A percentile compares a stretch with the other conserved stretches of the same genome.
Evolutionary conservation across 2,888 invertebrate genomes (phyloP).

Genomic region (Hyposoter dolosus): DNA sequence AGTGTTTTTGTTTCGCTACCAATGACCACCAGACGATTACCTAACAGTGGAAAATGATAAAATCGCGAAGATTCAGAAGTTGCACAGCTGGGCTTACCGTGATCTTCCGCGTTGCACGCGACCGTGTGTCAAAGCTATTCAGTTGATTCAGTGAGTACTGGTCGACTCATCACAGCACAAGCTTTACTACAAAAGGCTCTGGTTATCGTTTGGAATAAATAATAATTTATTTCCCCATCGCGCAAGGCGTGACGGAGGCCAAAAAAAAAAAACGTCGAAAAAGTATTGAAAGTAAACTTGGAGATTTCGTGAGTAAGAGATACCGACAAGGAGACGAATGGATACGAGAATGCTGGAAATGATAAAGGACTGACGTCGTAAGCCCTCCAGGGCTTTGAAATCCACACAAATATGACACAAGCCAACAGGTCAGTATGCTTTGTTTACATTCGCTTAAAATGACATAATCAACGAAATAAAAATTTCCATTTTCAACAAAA

Average conservation of each 20-base stretch:
- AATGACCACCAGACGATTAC: too few species aligned
- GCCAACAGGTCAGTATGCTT: conserved; percentile 80
- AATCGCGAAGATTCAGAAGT: too few species aligned
- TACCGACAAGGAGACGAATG: background rate
- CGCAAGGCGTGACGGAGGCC: conserved; percentile 15
- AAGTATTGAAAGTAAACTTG: conserved; percentile 6
- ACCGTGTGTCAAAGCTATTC: conserved; percentile 8
- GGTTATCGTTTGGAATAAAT: conserved; percentile 19
- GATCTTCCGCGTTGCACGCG: background rate
- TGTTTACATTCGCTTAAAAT: conserved; percentile 70
- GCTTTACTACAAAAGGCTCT: conserved; percentile 45
- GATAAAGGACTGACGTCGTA: conserved; percentile 56
- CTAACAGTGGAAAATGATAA: too few species aligned
- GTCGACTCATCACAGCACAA: conserved; percentile 24
- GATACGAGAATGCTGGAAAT: conserved; percentile 55
- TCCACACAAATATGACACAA: conserved; percentile 78
- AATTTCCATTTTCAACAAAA: background rate
- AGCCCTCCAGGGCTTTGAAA: conserved; percentile 55
- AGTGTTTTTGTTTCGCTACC: too few species aligned
- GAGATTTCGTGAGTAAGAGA: background rate
- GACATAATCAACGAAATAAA: conserved; percentile 52
- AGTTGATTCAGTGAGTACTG: conserved; percentile 49
- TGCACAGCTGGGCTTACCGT: too few species aligned
- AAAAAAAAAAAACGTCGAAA: conserved; percentile 7
- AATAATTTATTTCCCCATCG: background rate